Base-by-base conservation (phyloP, 92 coral and sea anemone species). In the Parazoanthus swiftii region DNA sequence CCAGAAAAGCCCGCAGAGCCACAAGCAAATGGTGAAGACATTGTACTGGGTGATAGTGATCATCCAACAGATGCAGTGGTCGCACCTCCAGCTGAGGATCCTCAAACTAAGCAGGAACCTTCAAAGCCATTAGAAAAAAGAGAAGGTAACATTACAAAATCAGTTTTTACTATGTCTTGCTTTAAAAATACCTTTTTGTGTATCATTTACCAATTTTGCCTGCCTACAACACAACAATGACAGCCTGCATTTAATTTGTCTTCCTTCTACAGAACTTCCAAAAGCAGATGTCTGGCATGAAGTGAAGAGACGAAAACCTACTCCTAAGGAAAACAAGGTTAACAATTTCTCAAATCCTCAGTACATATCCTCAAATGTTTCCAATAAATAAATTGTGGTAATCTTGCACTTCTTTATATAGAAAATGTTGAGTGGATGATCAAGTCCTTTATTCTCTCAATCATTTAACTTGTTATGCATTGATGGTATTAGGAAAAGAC, bases 231-330 rank as follows among this genome's bases (percentile, higher is more conserved):
- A 29, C 33, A 29, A 29, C 33, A 29, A 0, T 29, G 50, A 46
- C 50, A 46, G 10, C 50, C 50, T 46, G 50, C 50, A 6, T 44
- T 6, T 44, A 6, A 54, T 54, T 18, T 63, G 70, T 63, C 70
- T 63, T 23, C 26, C 18, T 63, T 63, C 70, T 63, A 63, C 70
- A 23, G 88, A 91, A 76, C 88, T 77, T 54, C 81, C 77, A 33
- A 91, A 81, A 43, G 91, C 79, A 9, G 90, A 93, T 26, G 94
- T 87, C 14, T 96, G 99, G 99, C 92, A 96, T 16, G 99, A 96
- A 91, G 99, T 96, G 46, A 96, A 95, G 76, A 93, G 99, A 88
- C 92, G 94, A 80, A 96, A 95, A 76, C 76, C 93, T 3, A 71
- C 90, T 26, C 87, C 94, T 80, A 91, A 92, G 50, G 93, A 91